A percentile compares a stretch with the other conserved stretches of the same genome.
These are phyloP conservation scores for Aspiorhynchus laticeps DNA, from an alignment of 2,113 vertebrate species.

Conservation along the genomic window DNA sequence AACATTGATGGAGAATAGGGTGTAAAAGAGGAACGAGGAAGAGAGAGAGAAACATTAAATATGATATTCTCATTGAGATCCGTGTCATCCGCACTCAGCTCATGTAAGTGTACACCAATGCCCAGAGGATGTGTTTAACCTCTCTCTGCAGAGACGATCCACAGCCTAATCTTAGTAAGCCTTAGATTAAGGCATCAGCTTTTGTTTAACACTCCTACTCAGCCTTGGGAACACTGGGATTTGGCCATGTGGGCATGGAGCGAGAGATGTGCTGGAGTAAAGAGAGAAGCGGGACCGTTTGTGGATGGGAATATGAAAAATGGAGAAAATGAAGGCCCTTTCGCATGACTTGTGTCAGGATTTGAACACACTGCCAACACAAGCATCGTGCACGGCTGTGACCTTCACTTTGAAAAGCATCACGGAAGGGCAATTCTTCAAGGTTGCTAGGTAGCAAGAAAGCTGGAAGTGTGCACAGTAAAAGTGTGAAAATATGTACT, in stretches of 20 bases:
- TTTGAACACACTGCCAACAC: no score
- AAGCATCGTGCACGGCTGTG: neutral
- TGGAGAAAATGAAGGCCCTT: neutral
- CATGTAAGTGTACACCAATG: slow-evolving; percentile 11
- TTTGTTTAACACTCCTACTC: slow-evolving; percentile 44
- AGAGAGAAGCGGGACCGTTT: neutral
- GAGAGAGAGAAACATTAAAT: neutral
- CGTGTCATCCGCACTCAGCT: neutral
- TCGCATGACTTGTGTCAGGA: neutral
- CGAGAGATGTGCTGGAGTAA: neutral
- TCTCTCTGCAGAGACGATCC: slow-evolving; percentile 25
- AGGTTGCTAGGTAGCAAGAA: slow-evolving; percentile 18
- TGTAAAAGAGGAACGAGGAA: neutral
- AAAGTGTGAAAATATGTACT: neutral
- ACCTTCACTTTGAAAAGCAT: neutral
- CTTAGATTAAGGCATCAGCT: slow-evolving; percentile 28
- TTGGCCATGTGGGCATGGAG: slow-evolving; percentile 24
- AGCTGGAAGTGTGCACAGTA: neutral
- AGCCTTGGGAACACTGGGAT: neutral
- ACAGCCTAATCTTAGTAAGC: slow-evolving; percentile 39
- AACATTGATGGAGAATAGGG: neutral
- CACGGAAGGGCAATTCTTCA: neutral
- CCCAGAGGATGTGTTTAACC: slow-evolving; percentile 32
- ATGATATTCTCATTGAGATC: slow-evolving; percentile 20
- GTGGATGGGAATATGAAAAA: neutral